A percentile compares a stretch with the other conserved stretches of the same genome.
Conservation (phyloP, 1,140 invertebrate genomes). For the Scaptomyza pallida region DNA sequence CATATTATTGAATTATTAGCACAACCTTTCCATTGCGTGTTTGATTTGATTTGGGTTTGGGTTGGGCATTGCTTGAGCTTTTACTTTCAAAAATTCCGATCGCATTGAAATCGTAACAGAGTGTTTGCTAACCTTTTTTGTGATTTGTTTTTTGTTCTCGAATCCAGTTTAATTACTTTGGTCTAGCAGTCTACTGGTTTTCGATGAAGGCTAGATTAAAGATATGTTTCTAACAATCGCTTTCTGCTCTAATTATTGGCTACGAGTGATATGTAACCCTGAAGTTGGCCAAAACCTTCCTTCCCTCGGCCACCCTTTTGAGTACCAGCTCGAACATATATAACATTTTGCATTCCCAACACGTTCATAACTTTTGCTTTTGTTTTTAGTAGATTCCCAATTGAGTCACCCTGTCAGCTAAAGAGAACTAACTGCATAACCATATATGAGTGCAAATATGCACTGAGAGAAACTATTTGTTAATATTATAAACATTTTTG, state of each 20-base stretch:
- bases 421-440: constrained; percentile 13
- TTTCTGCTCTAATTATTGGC: constrained; percentile 54
- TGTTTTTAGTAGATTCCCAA: constrained; percentile 24
- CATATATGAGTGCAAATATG: no score
- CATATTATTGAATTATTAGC: constrained; percentile 32
- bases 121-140: neutral
- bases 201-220: constrained; percentile 54
- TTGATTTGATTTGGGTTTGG: neutral
- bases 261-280: constrained; percentile 49
- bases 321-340: neutral
- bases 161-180: constrained; percentile 58
- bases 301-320: neutral
- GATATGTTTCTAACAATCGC: constrained; percentile 27
- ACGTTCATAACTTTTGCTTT: constrained; percentile 64
- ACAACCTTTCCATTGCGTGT: constrained; percentile 59
- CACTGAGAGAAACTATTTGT: no score
- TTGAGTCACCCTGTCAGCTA: constrained; percentile 39
- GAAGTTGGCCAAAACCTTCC: constrained; percentile 8
- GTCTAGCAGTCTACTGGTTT: constrained; percentile 18
- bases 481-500: no score
- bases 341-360: constrained; percentile 70
- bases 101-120: constrained; percentile 7
- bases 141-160: constrained; percentile 15
- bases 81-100: constrained; percentile 78
- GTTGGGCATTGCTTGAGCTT: constrained; percentile 41